A percentile compares a stretch with the other conserved stretches of the same genome.
phyloP scores from a whole-genome alignment of 2,888 invertebrate species.

The Trissoscelio sp. region DNA sequence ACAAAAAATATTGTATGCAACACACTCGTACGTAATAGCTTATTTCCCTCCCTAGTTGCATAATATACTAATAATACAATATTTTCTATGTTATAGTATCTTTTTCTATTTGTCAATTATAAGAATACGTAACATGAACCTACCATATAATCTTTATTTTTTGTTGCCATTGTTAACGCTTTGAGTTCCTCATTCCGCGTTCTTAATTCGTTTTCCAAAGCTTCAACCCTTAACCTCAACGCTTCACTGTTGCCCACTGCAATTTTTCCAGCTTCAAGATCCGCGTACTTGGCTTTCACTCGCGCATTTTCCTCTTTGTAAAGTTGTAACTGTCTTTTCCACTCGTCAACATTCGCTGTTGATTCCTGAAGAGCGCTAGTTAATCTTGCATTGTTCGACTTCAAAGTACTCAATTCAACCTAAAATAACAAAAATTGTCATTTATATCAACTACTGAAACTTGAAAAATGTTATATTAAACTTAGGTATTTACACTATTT shows the following conservation, averaged over 20 bases:
- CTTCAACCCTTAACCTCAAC: constrained; percentile 91
- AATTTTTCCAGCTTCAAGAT: constrained; percentile 88
- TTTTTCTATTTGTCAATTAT: too few species aligned
- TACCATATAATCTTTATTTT: constrained; percentile 82
- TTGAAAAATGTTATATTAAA: too few species aligned
- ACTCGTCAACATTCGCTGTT: constrained; percentile 98
- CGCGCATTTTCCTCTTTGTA: constrained; percentile 95
- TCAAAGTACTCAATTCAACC: constrained; percentile 96
- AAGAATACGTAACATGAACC: too few species aligned
- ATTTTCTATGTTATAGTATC: too few species aligned
- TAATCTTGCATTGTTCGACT: constrained; percentile 97
- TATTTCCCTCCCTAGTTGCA: too few species aligned
- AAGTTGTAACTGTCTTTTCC: constrained; percentile 97
- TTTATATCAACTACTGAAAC: too few species aligned
- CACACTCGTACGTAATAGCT: too few species aligned
- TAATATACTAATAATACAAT: too few species aligned
- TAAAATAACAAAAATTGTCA: constrained; percentile 64
- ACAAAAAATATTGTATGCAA: too few species aligned
- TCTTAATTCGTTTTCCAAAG: constrained; percentile 91
- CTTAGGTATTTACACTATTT: too few species aligned
- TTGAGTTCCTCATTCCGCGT: constrained; percentile 93
- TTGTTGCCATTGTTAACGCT: constrained; percentile 84
- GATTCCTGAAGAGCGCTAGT: constrained; percentile 98
- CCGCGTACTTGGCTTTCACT: constrained; percentile 89
- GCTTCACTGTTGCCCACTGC: constrained; percentile 84